phyloP scores from a whole-genome alignment of 2,888 invertebrate species.

The Isoperla grammatica region DNA sequence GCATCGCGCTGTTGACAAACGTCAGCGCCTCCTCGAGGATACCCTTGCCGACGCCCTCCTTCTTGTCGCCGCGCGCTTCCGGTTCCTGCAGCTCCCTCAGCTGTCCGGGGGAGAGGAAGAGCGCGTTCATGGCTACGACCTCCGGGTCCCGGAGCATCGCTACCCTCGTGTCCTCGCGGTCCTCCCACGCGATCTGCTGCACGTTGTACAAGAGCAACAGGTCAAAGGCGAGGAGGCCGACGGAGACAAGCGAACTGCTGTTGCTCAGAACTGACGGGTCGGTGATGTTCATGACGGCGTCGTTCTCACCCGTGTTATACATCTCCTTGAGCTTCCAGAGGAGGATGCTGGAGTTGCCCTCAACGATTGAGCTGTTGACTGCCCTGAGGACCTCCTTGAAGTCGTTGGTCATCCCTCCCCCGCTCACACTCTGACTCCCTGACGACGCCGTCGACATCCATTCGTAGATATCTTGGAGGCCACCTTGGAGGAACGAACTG shows the following conservation, averaged over 20 bases:
- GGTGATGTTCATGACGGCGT: slow-evolving; percentile 36
- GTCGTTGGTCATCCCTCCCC: slow-evolving; percentile 27
- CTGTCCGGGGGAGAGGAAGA: slow-evolving; percentile 49
- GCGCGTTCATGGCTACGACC: slow-evolving; percentile 52
- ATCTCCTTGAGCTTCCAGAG: slow-evolving; percentile 49
- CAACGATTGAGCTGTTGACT: slow-evolving; percentile 49
- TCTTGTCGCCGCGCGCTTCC: slow-evolving; percentile 20
- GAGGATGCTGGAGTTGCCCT: slow-evolving; percentile 48
- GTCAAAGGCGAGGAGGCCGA: slow-evolving; percentile 50
- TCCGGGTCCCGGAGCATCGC: slow-evolving; percentile 51
- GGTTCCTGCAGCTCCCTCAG: slow-evolving; percentile 33
- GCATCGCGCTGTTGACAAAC: slow-evolving; percentile 50
- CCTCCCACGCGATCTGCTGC: slow-evolving; percentile 53
- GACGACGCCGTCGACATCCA: slow-evolving; percentile 43
- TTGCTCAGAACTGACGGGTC: slow-evolving; percentile 42
- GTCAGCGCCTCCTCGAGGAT: slow-evolving; percentile 48
- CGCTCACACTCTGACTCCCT: background rate
- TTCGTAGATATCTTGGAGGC: slow-evolving; percentile 49
- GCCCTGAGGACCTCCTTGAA: slow-evolving; percentile 41
- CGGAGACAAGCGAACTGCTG: slow-evolving; percentile 50
- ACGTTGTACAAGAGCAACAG: slow-evolving; percentile 54
- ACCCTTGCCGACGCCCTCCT: slow-evolving; percentile 39
- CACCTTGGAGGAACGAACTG: slow-evolving; percentile 49
- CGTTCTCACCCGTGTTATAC: slow-evolving; percentile 46
- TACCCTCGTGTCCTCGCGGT: slow-evolving; percentile 45